Evolutionary conservation across 2,797 vertebrate genomes (phyloP).

Genomic region (Micromesistius poutassou): DNA sequence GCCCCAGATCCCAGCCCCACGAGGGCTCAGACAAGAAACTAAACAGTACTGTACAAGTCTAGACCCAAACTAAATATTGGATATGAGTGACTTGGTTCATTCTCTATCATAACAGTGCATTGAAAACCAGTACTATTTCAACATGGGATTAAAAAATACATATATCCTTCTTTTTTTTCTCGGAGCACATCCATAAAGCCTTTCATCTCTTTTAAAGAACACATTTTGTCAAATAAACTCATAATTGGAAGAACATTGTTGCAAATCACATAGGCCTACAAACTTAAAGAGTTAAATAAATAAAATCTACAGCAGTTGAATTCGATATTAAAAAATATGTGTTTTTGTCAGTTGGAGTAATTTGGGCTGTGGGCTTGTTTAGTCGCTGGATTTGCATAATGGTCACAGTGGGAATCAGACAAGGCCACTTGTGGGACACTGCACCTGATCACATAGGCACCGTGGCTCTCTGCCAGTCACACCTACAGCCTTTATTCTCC

Average conservation of each 20-base stretch:
- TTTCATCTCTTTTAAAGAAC: not conserved
- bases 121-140: too few species aligned
- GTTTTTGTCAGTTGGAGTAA: slow-evolving; percentile 54
- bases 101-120: too few species aligned
- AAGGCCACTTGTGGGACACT: slow-evolving; percentile 76
- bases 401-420: slow-evolving; percentile 76
- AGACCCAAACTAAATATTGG: not conserved
- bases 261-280: not conserved
- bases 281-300: not conserved
- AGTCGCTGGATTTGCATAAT: slow-evolving; percentile 69
- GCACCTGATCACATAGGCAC: slow-evolving; percentile 78
- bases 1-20: not conserved
- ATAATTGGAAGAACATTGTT: not conserved
- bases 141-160: too few species aligned
- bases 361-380: slow-evolving; percentile 60
- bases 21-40: not conserved
- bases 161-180: too few species aligned
- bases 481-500: slow-evolving; percentile 52
- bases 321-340: slow-evolving; percentile 49
- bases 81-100: too few species aligned
- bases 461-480: slow-evolving; percentile 70
- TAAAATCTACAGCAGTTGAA: slow-evolving; percentile 26
- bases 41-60: not conserved
- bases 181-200: not conserved
- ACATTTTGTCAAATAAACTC: not conserved